Evolutionary conservation across 2,888 invertebrate species (phyloP), one percentile per base, ranked within the genome.

Genomic region (Parnassius orleans): DNA sequence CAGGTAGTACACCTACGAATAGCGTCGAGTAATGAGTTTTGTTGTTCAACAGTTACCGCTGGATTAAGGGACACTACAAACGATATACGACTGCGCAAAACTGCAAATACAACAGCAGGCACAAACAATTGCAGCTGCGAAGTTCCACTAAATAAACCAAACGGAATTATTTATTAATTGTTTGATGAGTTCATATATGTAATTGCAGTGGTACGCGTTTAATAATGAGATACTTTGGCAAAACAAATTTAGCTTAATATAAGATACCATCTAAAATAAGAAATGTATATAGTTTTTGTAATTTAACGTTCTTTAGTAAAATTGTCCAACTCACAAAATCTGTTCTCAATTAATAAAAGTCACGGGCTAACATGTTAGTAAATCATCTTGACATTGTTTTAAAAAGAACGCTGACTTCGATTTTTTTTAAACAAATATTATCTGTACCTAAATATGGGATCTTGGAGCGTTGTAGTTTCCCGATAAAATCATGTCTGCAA

Each of bases 11-110:
- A 73, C 77, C 81, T 80, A 83, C 84, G 81, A 84, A 85, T 81
- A 80, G 80, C 80, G 74, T 68, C 76, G 74, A 81, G 86, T 88
- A 89, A 89, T 87, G 87, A 89, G 90, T 88, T 90, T 90, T 87
- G 88, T 89, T 89, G 87, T 87, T 83, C 76, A 84, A 80, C 83
- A 80, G 80, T 82, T 79, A 83, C 80, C 76, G 75, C 76, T 74
- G 83, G 84, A 86, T 86, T 86, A 87, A 78, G 77, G 83, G 81
- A 82, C 83, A 84, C 76, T 77, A 73, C 73, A 74, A 76, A 74
- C 76, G 73, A 79, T 75, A 78, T 75, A 78, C 76, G 74, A 71
- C 75, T 72, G 53, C 57, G 62, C 62, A 61, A 55, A 60, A 54
- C 57, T 62, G 57, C 57, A 73, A 76, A 74, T 66, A 67, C 73